These are phyloP conservation scores for Chromis chromis DNA, from an alignment of 2,797 vertebrate species.

Conservation along the genomic window DNA sequence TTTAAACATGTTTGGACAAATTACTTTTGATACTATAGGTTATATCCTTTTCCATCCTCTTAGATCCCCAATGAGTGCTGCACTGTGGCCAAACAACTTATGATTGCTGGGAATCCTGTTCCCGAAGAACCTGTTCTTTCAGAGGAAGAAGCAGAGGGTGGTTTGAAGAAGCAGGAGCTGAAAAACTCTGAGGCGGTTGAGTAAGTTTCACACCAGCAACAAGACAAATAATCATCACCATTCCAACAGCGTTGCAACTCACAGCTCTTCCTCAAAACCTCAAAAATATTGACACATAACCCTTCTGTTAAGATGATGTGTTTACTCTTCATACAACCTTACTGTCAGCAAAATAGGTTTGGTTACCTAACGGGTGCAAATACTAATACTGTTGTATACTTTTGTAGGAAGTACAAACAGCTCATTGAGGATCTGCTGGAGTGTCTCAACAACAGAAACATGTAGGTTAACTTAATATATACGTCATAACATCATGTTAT, in stretches of 20 bases:
- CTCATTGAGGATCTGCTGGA: constrained; percentile 91
- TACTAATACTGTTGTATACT: constrained; percentile 27
- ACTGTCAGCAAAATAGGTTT: neutral
- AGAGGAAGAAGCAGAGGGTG: constrained; percentile 85
- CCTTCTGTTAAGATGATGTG: neutral
- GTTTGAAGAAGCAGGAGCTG: constrained; percentile 85
- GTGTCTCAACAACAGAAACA: constrained; percentile 90
- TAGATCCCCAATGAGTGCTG: constrained; percentile 89
- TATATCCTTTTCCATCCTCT: constrained; percentile 5
- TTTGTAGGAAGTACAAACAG: constrained; percentile 91
- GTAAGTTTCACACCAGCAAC: constrained; percentile 79
- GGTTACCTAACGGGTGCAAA: neutral
- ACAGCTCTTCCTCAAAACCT: neutral
- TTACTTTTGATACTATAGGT: neutral
- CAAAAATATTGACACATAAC: neutral
- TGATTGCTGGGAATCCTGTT: constrained; percentile 81
- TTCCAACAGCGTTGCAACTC: neutral
- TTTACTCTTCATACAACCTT: neutral
- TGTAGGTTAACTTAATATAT: constrained; percentile 84
- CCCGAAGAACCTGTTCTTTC: constrained; percentile 75
- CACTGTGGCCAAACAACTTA: constrained; percentile 86
- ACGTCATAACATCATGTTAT: neutral
- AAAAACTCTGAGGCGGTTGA: constrained; percentile 89
- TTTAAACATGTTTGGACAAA: neutral
- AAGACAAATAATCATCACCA: neutral